phyloP scores from a whole-genome alignment of 2,888 invertebrate species.

The Cistogaster globosa region DNA sequence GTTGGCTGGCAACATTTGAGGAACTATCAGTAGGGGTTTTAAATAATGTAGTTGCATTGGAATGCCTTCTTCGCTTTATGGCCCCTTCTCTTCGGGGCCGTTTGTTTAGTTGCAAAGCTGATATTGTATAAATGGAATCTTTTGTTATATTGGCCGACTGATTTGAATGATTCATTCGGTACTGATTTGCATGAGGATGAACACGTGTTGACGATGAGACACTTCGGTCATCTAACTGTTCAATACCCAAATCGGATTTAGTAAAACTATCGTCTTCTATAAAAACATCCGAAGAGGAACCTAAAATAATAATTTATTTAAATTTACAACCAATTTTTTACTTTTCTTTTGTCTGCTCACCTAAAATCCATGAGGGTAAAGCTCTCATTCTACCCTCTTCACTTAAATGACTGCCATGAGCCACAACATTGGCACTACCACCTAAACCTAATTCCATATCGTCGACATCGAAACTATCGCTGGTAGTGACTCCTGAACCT shows the following conservation, averaged over 20 bases:
- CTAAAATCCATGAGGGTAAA: conserved; percentile 79
- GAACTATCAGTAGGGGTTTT: conserved; percentile 74
- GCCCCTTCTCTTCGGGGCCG: conserved; percentile 71
- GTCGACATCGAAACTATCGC: conserved; percentile 73
- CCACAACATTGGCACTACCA: conserved; percentile 75
- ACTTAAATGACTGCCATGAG: conserved; percentile 65
- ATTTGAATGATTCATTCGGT: conserved; percentile 71
- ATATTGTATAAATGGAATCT: conserved; percentile 83
- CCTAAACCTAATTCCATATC: conserved; percentile 78
- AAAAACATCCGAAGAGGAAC: conserved; percentile 82
- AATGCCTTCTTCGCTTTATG: conserved; percentile 83
- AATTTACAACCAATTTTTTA: too few species aligned
- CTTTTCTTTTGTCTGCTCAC: conserved; percentile 64
- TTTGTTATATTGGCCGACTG: conserved; percentile 79
- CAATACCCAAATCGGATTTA: conserved; percentile 83
- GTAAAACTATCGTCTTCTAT: conserved; percentile 82
- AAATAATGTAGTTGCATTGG: conserved; percentile 80
- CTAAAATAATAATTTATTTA: conserved; percentile 61
- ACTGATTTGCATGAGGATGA: conserved; percentile 73
- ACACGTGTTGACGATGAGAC: conserved; percentile 71
- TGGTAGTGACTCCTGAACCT: conserved; percentile 60
- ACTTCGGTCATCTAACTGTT: conserved; percentile 77
- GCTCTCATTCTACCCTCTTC: conserved; percentile 75
- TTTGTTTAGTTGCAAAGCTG: conserved; percentile 86
- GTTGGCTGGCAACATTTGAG: conserved; percentile 70